Base-by-base conservation (phyloP, 2,888 invertebrate species). In the Drosophila limbata region DNA sequence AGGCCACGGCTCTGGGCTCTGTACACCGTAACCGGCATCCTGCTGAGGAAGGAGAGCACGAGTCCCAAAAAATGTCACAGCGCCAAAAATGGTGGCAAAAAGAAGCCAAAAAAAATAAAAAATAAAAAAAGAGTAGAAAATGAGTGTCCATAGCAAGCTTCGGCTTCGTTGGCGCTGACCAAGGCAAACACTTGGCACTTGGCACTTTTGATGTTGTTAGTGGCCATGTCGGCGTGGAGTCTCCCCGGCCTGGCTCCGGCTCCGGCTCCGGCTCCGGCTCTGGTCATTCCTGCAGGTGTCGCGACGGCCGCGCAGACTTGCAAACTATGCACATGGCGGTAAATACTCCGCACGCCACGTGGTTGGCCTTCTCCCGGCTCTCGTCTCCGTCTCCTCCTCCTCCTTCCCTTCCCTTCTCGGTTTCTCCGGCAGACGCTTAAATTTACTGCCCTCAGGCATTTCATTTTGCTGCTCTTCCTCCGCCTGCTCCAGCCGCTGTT, bases 321-420 rank as follows among this genome's bases (percentile, higher is more conserved):
- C 87, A 87, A 84, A 87, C 87, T 84, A 87, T 88, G 84, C 84
- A 84, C 84, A 87, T 81, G 87, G 84, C 89, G 89, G 84, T 84
- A 84, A 88, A 84, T 84, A 84, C 89, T 86, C 69, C 33, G 52
- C 55, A 76, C 82, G 82, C 89, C 81, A 78, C 84, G 73, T 81
- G 88, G 69, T 9, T 50, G 50, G 50, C 19, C 19, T 21, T 19
- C 50, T 35, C 17, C 78, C 71, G 31, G 40, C 40, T 61, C 63
- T 44, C 61, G 45, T 35, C 42, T 31, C 19, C 47, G 52, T 31
- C 39, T 48, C 8, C 4, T 28, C 5, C 35, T 19, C 11, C 48
- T 1, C 25, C 11, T 13, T 11, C 21, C 15, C 25, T 4, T n/a
- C 25, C 10, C 5, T 5, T 28, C 8, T 28, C 28, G 28, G 17